Percentiles rank a stretch among this genome's conserved stretches.
phyloP scores from a whole-genome alignment of 2,797 vertebrate genomes.

The Leontocebus nigricollis region DNA sequence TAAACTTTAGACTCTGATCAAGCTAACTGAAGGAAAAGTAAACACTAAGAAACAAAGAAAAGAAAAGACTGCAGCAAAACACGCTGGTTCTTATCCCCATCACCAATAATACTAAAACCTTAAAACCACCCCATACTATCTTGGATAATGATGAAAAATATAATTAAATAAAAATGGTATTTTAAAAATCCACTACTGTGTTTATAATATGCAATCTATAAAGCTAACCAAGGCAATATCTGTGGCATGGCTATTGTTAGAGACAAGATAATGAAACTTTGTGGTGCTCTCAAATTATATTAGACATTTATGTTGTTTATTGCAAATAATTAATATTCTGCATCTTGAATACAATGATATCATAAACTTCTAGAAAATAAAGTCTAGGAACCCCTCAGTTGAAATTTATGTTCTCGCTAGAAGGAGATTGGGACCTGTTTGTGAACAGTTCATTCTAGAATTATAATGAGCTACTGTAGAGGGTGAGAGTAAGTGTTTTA shows the following conservation, averaged over 20 bases:
- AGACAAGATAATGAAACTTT: not conserved
- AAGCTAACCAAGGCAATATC: not conserved
- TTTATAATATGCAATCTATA: not conserved
- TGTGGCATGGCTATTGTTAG: not conserved
- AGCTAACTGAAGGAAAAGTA: not conserved
- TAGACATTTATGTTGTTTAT: constrained; percentile 30
- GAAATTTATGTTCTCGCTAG: not conserved
- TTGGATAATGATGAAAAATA: not conserved
- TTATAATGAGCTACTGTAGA: not conserved
- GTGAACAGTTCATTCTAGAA: not conserved
- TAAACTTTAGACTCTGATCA: not conserved
- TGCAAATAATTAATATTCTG: not conserved
- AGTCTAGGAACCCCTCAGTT: not conserved
- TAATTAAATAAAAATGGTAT: not conserved
- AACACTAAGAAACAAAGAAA: not conserved
- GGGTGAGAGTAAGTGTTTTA: not conserved
- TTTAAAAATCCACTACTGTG: not conserved
- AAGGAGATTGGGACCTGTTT: not conserved
- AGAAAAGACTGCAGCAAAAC: not conserved
- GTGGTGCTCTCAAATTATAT: not conserved
- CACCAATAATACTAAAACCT: not conserved
- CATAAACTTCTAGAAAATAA: not conserved
- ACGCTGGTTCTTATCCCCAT: not conserved
- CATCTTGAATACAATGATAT: not conserved
- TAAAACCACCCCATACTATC: not conserved